Percentiles rank a stretch among this genome's conserved stretches.
These are phyloP conservation scores for Etheostoma spectabile DNA, from an alignment of 2,113 vertebrate genomes.

Conservation along the genomic window DNA sequence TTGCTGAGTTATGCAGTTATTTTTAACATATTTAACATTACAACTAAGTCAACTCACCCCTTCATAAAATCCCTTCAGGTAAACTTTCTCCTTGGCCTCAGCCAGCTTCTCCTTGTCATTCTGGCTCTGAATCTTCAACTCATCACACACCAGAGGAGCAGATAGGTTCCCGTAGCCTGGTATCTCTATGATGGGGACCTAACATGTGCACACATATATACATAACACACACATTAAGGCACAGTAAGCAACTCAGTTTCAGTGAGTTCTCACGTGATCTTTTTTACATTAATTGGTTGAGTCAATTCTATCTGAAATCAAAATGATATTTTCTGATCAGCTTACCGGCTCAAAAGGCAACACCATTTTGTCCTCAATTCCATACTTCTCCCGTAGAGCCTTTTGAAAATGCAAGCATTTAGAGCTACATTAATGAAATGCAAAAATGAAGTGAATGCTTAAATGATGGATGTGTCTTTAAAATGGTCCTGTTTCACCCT, in stretches of 20 bases:
- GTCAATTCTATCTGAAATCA: background rate
- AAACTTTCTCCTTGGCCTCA: conserved; percentile 95
- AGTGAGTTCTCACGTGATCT: background rate
- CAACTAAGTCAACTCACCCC: conserved; percentile 86
- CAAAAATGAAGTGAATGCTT: background rate
- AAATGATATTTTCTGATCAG: background rate
- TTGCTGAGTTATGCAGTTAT: conserved; percentile 11
- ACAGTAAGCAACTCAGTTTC: background rate
- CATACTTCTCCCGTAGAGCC: conserved; percentile 93
- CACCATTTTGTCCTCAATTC: conserved; percentile 96
- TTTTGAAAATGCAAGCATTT: conserved; percentile 62
- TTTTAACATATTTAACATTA: background rate
- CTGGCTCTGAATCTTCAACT: conserved; percentile 98
- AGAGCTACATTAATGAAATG: background rate
- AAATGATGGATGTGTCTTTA: too few species aligned
- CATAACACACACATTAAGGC: background rate
- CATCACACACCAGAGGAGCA: conserved; percentile 91
- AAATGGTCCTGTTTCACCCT: background rate
- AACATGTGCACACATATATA: conserved; percentile 9
- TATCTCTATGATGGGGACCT: conserved; percentile 96
- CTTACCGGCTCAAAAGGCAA: conserved; percentile 96
- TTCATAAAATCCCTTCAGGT: conserved; percentile 97
- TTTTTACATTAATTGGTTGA: background rate
- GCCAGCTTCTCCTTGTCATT: conserved; percentile 96
- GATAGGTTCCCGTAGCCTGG: conserved; percentile 94